Conservation (phyloP, 92 coral and sea anemone genomes). For the Anthopleura xanthogrammica region DNA sequence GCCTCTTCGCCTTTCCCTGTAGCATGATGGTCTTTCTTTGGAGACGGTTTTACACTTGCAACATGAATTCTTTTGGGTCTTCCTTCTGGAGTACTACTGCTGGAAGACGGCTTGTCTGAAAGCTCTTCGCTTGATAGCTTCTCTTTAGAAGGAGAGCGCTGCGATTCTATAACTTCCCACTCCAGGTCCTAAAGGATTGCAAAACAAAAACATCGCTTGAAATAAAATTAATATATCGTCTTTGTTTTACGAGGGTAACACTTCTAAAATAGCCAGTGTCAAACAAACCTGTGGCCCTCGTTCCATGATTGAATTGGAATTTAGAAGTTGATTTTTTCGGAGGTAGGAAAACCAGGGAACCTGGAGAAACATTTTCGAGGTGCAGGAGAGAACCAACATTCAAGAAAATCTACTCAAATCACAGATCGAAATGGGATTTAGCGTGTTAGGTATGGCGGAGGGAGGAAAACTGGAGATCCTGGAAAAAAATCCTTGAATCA, state of each 20-base stretch:
- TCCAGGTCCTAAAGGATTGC: conserved; percentile 60
- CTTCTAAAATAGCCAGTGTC: no score
- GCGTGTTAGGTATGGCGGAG: no score
- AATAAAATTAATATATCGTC: not conserved
- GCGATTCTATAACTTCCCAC: conserved; percentile 79
- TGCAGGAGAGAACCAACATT: not conserved
- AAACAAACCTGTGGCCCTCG: no score
- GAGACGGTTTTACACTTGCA: not conserved
- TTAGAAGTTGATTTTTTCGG: no score
- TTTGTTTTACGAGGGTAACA: not conserved
- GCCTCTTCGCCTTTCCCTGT: conserved; percentile 18
- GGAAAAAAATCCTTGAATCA: no score
- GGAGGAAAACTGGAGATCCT: no score
- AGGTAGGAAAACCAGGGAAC: no score
- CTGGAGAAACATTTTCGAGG: not conserved
- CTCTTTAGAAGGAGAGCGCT: conserved; percentile 39
- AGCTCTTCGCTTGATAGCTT: conserved; percentile 3
- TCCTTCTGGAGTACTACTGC: conserved; percentile 26
- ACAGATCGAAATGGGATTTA: no score
- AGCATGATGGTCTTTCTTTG: conserved; percentile 17
- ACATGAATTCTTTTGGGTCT: conserved; percentile 12
- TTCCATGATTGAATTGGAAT: no score
- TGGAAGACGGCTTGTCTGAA: conserved; percentile 26
- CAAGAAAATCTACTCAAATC: not conserved
- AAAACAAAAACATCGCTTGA: not conserved